These are phyloP conservation scores for Phrixothrix hirtus DNA, from an alignment of 2,888 invertebrate genomes.

Conservation along the genomic window DNA sequence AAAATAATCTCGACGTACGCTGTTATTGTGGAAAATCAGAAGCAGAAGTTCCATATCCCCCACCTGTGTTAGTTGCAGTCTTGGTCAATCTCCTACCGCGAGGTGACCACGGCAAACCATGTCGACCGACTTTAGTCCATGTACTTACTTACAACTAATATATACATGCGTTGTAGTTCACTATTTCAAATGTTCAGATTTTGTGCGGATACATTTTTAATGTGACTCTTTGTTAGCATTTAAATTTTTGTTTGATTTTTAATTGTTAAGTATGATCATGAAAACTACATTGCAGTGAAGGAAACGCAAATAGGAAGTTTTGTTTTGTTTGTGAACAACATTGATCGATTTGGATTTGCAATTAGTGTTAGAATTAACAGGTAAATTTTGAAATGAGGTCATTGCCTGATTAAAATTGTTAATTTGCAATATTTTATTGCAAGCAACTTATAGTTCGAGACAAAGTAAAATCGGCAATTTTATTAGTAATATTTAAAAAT, in stretches of 20 bases:
- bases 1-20: not conserved
- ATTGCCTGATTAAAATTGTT: not conserved
- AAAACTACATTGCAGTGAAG: not conserved
- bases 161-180: conserved; percentile 11
- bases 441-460: too few species aligned
- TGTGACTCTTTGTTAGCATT: too few species aligned
- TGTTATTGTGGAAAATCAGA: conserved; percentile 17
- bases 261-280: not conserved
- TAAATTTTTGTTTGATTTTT: too few species aligned
- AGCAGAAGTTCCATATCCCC: conserved; percentile 28
- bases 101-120: conserved; percentile 27
- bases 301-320: not conserved
- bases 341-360: not conserved
- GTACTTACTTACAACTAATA: conserved; percentile 10
- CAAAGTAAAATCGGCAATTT: too few species aligned
- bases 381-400: not conserved
- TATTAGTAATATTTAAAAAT: not conserved
- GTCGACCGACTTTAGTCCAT: conserved; percentile 20
- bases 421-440: too few species aligned
- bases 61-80: conserved; percentile 20
- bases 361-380: not conserved
- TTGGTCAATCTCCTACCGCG: conserved; percentile 35
- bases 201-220: not conserved
- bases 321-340: not conserved
- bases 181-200: not conserved